Evolutionary conservation across 2,797 vertebrate genomes (phyloP), one percentile per base, ranked within the genome.

Genomic region (Lophius americanus): DNA sequence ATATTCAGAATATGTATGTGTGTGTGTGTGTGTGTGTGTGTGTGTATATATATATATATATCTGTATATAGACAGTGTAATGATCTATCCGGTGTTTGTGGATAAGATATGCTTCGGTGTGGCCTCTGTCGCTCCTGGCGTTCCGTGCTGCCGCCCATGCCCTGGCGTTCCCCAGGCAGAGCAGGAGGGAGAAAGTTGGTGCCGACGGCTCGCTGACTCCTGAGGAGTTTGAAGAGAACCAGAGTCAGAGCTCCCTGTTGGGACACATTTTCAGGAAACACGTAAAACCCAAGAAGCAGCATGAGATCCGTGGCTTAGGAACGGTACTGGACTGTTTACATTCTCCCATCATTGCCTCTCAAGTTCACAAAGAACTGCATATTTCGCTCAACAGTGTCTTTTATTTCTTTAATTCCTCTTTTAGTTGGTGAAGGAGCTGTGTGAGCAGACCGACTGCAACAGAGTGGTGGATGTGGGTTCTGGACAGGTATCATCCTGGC

Each of bases 251-350:
- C 80, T 88, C 92, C n/a, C 74, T 78, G 78, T 92, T 98, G 56
- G 88, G 90, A 6, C 95, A 97, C 41, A 89, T 94, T 5, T 96
- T 98, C 73, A 95, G 96, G 71, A 96, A 95, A 75, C 96, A 99
- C 4, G 92, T 98, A 68, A 96, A 96, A 80, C 96, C 96, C 60
- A 98, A 99, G 88, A 99, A 98, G 65, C 97, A 98, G 84, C 97
- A 99, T 3, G 97, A 99, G 89, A 96, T 99, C 77, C 79, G 86
- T 33, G 88, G 87, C 50, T 92, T 99, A 11, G 96, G 96, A 65
- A 52, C 1, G 86, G 94, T 94, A 90, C 50, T 2, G 9, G 4
- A 8, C 2, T 5, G 23, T 23, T 23, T 23, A 23, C 13, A 9
- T 39, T 23, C 11, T 6, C 1, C 23, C 23, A 23, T 23, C 23